phyloP scores from a whole-genome alignment of 2,888 invertebrate species.

The Drosophila fulvimacula region DNA sequence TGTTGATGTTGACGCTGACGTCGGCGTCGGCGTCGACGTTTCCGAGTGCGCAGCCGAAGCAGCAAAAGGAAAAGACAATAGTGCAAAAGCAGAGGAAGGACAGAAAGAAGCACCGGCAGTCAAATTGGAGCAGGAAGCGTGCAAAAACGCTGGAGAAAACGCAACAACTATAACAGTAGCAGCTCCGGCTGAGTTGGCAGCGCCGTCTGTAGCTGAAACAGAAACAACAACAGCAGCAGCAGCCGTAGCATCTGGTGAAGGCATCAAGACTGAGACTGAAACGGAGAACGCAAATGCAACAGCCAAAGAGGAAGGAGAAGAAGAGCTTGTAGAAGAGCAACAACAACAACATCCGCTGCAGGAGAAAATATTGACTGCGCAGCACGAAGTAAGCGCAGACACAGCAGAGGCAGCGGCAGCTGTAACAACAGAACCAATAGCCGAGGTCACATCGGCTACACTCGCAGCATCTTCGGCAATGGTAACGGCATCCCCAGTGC shows the following conservation, averaged over 20 bases:
- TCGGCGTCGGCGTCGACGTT: constrained; percentile 29
- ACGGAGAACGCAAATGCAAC: constrained; percentile 31
- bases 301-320: constrained; percentile 29
- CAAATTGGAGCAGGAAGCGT: constrained; percentile 55
- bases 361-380: constrained; percentile 25
- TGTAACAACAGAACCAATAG: constrained; percentile 17
- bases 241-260: constrained; percentile 16
- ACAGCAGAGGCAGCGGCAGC: not conserved
- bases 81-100: constrained; percentile 18
- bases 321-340: constrained; percentile 27
- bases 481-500: constrained; percentile 35
- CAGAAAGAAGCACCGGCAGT: constrained; percentile 31
- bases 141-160: constrained; percentile 27
- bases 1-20: constrained; percentile 30
- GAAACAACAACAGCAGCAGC: constrained; percentile 6
- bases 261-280: constrained; percentile 50
- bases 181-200: constrained; percentile 22
- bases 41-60: constrained; percentile 35
- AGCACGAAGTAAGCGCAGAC: constrained; percentile 10
- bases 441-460: constrained; percentile 29
- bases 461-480: constrained; percentile 25
- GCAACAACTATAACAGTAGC: constrained; percentile 21
- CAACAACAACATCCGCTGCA: constrained; percentile 17
- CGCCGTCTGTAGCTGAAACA: constrained; percentile 17
- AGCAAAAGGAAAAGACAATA: constrained; percentile 24